Evolutionary conservation across 2,888 invertebrate species (phyloP), one percentile per base, ranked within the genome.

Genomic region (Punctoribates punctum): DNA sequence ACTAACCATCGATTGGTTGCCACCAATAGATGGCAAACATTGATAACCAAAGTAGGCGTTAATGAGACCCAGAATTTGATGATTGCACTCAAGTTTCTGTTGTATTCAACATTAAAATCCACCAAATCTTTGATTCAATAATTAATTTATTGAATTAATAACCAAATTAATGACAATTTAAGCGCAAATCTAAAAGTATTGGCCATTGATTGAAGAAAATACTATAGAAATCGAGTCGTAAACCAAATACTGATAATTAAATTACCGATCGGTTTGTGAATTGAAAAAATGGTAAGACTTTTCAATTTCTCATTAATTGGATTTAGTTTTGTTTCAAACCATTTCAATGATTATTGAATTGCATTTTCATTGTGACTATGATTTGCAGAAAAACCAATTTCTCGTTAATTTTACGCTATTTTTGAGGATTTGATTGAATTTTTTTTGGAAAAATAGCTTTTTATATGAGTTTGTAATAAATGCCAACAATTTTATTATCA

Each of bases 281-380:
- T 8, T 54, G 54, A 54, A 54, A 20, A 20, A 54, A 54, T 54
- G 54, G 54, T 54, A 54, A 54, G 54, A 54, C 54, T 54, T 54
- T 54, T 54, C 1, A 54, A 54, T 20, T 8, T 15, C 20, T 54
- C n/a, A n/a, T 54, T 20, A 17, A 8, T n/a, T 54, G 8, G 20
- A n/a, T 48, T 48, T 34, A 34, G 34, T 34, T 34, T 34, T 34
- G 34, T 34, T 34, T 34, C 4, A 34, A n/a, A 54, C 54, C 20
- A 54, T 54, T 54, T 17, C 9, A 20, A n/a, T 20, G 54, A 54
- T 34, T 20, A 54, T 54, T 54, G 15, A 54, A 54, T 54, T 54
- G 20, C 54, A 54, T 3, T 54, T 54, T 54, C 54, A 54, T 54
- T 54, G 54, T 20, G 46, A n/a, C 20, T 54, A 54, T 54, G 54